Evolutionary conservation across 1,140 invertebrate genomes (phyloP).

Genomic region (Xylocopa sonorina): DNA sequence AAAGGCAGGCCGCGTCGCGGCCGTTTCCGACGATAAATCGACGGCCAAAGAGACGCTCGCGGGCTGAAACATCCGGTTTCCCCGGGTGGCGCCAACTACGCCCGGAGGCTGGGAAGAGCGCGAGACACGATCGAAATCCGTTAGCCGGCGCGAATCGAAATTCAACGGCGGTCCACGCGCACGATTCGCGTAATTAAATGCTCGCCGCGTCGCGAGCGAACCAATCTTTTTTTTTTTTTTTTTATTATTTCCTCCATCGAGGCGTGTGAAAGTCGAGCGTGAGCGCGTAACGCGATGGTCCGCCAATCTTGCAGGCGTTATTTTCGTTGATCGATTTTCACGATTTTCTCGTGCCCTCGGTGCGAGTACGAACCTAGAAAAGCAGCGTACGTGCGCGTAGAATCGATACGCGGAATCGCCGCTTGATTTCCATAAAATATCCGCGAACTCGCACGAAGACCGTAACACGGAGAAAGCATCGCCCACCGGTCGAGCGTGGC

Average conservation of each 20-base stretch:
- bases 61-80: not conserved
- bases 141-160: slow-evolving; percentile 12
- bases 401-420: too few species aligned
- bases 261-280: not conserved
- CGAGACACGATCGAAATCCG: not conserved
- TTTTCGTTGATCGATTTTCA: too few species aligned
- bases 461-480: not conserved
- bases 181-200: slow-evolving; percentile 60
- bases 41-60: not conserved
- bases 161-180: slow-evolving; percentile 21
- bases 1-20: not conserved
- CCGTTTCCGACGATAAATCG: slow-evolving; percentile 9
- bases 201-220: slow-evolving; percentile 16
- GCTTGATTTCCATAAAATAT: too few species aligned
- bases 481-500: too few species aligned
- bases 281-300: slow-evolving; percentile 41
- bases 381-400: too few species aligned
- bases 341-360: not conserved
- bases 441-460: not conserved
- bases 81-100: not conserved
- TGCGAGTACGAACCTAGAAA: too few species aligned
- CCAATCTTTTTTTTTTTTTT: too few species aligned
- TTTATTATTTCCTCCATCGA: too few species aligned
- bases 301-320: too few species aligned
- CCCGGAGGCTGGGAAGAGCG: too few species aligned